Base-by-base conservation (phyloP, 2,888 invertebrate species). In the Callyntrura guangdongensis region DNA sequence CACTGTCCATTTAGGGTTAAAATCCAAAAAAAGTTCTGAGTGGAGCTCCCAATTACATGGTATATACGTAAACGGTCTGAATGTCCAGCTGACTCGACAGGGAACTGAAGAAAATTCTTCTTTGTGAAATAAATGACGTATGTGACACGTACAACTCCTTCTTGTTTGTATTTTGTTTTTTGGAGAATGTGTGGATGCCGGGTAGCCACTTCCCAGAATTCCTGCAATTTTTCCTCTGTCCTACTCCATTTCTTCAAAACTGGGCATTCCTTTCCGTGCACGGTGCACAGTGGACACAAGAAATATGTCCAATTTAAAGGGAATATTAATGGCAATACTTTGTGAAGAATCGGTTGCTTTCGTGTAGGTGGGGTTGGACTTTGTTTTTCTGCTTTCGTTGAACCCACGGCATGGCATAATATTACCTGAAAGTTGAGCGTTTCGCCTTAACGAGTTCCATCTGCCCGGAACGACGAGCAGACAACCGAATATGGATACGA, bases 401-500 rank as follows among this genome's bases (percentile, higher is more conserved):
- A 3, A 36, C 36, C 36, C 36, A 36, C 36, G 36, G 36, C 64
- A 74, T n/a, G 74, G 89, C 56, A 89, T 89, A 89, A 64, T 74
- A 74, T 89, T 91, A 89, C 91, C 89, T 91, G 91, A 90, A 91
- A 91, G 86, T 69, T 88, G 92, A 90, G 89, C 92, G 93, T 92
- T 90, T 72, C 92, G 93, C 82, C 92, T 92, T 93, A 93, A 93
- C 92, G 93, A 93, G 93, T 91, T 93, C 92, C 93, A 93, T 93
- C 93, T 93, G 93, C 92, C 93, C 93, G 91, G 91, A 93, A 92
- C 92, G 92, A 79, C 61, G 69, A 61, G 45, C 77, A 64, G 12
- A 64, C 47, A 64, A 84, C 20, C 49, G 45, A 49, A 17, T 22
- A 74, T 14, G 5, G 20, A 47, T 61, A 11, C 17, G 17, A 20